phyloP scores from a whole-genome alignment of 2,888 invertebrate species.

The Pardosa pseudoannulata region DNA sequence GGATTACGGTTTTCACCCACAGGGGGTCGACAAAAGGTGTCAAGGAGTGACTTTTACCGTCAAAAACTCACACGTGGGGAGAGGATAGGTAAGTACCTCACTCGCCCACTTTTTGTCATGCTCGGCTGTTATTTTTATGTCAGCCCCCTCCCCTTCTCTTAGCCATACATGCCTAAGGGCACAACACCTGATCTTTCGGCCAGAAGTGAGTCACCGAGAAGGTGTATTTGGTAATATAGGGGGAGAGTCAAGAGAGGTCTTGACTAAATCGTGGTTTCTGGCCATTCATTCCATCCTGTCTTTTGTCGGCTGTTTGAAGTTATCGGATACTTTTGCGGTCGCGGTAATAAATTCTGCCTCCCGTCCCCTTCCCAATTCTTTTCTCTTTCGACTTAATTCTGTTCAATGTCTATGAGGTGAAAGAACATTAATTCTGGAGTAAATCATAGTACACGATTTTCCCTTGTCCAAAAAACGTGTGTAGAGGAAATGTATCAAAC shows the following conservation, averaged over 20 bases:
- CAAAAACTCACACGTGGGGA: neutral
- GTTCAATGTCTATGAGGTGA: too few relatives aligned
- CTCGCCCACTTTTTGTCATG: neutral
- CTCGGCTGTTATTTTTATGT: neutral
- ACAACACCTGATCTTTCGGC: constrained; percentile 2
- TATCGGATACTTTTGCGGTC: too few relatives aligned
- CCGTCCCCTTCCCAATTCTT: too few relatives aligned
- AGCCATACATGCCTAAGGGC: neutral
- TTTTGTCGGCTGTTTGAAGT: too few relatives aligned
- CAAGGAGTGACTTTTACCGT: neutral
- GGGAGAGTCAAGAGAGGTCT: neutral
- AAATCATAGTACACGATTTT: too few relatives aligned
- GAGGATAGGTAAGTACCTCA: neutral
- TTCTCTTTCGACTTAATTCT: too few relatives aligned
- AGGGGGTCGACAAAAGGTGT: constrained; percentile 7
- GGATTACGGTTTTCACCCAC: neutral
- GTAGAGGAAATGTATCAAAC: too few relatives aligned
- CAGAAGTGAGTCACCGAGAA: neutral
- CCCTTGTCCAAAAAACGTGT: too few relatives aligned
- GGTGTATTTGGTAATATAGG: neutral
- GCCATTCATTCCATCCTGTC: too few relatives aligned
- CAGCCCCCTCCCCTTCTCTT: neutral
- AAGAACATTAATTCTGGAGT: too few relatives aligned
- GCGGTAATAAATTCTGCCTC: too few relatives aligned
- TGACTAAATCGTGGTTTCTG: neutral